Conservation (phyloP, 2,888 invertebrate species). For the Drosophila greeni region DNA sequence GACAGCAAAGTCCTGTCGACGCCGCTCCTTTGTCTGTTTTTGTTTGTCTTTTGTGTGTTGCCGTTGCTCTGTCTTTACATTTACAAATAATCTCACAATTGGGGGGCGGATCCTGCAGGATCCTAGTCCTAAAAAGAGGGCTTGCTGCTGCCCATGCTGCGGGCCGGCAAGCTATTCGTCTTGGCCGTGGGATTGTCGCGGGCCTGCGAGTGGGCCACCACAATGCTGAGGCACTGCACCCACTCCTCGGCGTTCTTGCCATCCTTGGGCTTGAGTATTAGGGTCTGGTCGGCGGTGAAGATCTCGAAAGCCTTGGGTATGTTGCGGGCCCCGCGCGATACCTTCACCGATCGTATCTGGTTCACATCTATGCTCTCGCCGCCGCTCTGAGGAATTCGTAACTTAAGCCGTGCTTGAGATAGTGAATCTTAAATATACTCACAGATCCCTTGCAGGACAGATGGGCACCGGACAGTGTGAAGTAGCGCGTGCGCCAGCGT, state of each 20-base stretch:
- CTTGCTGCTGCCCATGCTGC: conserved; percentile 78
- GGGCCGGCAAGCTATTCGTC: conserved; percentile 79
- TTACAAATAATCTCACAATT: conserved; percentile 73
- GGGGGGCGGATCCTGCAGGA: conserved; percentile 3
- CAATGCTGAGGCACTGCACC: conserved; percentile 96
- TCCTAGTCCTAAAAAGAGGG: conserved; percentile 71
- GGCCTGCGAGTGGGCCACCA: conserved; percentile 86
- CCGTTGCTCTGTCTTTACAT: conserved; percentile 56
- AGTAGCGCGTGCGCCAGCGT: conserved; percentile 95
- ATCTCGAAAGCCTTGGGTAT: conserved; percentile 98
- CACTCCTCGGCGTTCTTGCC: conserved; percentile 97
- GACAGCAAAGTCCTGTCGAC: conserved; percentile 46
- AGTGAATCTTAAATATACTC: conserved; percentile 75
- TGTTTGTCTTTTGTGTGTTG: conserved; percentile 40
- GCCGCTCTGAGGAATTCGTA: conserved; percentile 82
- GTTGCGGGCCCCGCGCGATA: conserved; percentile 92
- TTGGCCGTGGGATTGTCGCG: conserved; percentile 79
- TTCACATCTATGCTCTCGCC: conserved; percentile 93
- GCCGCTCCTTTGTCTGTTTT: conserved; percentile 38
- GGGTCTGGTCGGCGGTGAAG: conserved; percentile 94
- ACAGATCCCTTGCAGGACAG: conserved; percentile 91
- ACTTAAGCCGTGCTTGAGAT: background rate
- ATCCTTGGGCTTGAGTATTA: conserved; percentile 95
- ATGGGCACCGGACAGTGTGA: conserved; percentile 94
- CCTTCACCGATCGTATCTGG: conserved; percentile 96